Conservation (phyloP, 2,797 vertebrate species). For the Emys orbicularis region DNA sequence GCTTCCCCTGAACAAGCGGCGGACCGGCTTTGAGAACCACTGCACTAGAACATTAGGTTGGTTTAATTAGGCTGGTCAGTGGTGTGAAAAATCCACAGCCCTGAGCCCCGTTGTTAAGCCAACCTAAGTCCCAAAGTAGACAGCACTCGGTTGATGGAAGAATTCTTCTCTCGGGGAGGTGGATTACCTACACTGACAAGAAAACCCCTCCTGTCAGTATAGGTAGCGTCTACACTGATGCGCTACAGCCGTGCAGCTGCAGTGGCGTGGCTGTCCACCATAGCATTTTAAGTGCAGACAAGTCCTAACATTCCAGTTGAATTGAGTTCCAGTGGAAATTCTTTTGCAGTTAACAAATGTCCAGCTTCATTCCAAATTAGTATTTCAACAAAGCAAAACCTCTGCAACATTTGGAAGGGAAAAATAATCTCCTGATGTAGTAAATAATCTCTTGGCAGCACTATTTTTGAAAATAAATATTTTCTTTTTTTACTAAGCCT, state of each 20-base stretch:
- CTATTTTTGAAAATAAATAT: constrained; percentile 72
- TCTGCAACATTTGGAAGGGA: background rate
- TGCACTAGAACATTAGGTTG: no score
- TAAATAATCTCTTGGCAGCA: constrained; percentile 59
- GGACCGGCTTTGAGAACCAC: no score
- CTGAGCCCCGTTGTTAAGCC: background rate
- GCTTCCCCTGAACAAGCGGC: no score
- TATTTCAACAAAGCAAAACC: background rate
- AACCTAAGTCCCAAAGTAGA: background rate
- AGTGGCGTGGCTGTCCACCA: background rate
- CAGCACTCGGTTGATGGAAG: background rate
- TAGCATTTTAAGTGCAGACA: background rate
- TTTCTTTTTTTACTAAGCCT: constrained; percentile 71
- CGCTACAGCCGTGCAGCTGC: background rate
- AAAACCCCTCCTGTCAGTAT: background rate
- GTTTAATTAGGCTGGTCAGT: no score
- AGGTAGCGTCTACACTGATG: background rate
- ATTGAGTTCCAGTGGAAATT: background rate
- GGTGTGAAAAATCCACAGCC: background rate
- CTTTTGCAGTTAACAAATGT: background rate
- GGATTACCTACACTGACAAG: background rate
- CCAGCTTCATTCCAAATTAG: background rate
- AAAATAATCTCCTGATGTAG: background rate
- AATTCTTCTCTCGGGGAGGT: background rate
- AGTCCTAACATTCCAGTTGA: background rate